Conservation (phyloP, 2,113 vertebrate species). For the Centrocercus urophasianus region DNA sequence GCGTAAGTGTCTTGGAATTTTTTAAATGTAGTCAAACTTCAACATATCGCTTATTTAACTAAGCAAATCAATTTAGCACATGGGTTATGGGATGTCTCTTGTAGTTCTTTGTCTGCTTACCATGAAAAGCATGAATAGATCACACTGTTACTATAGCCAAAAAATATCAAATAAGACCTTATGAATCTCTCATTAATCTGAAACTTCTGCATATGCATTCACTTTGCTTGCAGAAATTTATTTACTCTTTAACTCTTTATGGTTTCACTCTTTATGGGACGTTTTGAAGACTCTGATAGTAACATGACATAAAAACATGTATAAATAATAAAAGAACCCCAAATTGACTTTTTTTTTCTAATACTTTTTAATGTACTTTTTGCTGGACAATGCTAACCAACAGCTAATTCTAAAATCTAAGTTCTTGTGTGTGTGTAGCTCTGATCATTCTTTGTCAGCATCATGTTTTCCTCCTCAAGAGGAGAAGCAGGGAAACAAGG, state of each 20-base stretch:
- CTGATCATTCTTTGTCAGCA: not conserved
- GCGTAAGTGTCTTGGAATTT: not conserved
- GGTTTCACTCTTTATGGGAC: not conserved
- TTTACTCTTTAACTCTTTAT: too few relatives aligned
- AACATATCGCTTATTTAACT: not conserved
- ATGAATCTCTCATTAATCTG: not conserved
- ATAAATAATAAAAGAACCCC: not conserved
- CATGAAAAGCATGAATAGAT: not conserved
- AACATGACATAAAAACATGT: not conserved
- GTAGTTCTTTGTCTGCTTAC: not conserved
- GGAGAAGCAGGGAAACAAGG: not conserved
- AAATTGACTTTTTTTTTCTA: not conserved
- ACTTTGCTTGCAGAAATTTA: slow-evolving; percentile 11
- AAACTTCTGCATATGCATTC: slow-evolving; percentile 29
- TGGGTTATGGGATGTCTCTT: not conserved
- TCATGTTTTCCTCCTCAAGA: not conserved
- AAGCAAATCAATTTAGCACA: not conserved
- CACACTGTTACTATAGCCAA: slow-evolving; percentile 5
- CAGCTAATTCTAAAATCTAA: not conserved
- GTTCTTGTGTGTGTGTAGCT: not conserved
- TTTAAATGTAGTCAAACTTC: not conserved
- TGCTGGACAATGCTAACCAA: not conserved
- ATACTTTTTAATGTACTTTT: not conserved
- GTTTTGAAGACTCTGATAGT: not conserved
- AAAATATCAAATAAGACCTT: not conserved